Conservation (phyloP, 2,888 invertebrate species). For the Dorcus parallelipipedus region DNA sequence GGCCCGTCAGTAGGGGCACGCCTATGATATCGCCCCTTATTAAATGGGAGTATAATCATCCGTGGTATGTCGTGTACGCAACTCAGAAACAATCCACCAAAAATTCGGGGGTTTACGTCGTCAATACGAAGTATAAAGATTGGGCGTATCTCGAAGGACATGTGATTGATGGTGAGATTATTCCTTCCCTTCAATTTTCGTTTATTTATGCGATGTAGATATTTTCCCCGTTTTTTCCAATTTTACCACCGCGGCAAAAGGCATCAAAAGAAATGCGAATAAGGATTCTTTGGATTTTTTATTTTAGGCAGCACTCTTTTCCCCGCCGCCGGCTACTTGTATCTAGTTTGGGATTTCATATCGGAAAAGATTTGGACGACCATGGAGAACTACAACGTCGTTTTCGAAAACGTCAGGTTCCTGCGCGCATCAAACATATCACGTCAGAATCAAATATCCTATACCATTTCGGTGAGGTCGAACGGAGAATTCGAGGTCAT, state of each 20-base stretch:
- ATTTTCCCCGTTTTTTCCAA: too few relatives aligned
- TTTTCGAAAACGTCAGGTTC: conserved; percentile 56
- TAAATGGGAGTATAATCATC: conserved; percentile 81
- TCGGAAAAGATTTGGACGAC: conserved; percentile 45
- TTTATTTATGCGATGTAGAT: too few relatives aligned
- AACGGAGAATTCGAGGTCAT: conserved; percentile 49
- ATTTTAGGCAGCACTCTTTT: conserved; percentile 58
- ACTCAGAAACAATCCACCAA: neutral
- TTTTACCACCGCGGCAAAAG: too few relatives aligned
- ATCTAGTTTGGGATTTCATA: conserved; percentile 55
- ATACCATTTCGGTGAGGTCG: conserved; percentile 24
- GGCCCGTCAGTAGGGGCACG: conserved; percentile 84
- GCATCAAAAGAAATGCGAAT: too few relatives aligned
- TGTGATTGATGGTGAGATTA: conserved; percentile 63
- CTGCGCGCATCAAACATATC: conserved; percentile 44
- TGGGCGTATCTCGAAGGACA: conserved; percentile 75
- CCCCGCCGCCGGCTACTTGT: conserved; percentile 62
- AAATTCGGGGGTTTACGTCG: conserved; percentile 46
- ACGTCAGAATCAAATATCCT: conserved; percentile 20
- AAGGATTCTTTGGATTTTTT: neutral
- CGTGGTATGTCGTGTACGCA: conserved; percentile 66
- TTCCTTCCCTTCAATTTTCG: too few relatives aligned
- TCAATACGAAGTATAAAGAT: conserved; percentile 63
- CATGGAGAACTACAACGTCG: conserved; percentile 50
- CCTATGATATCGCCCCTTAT: conserved; percentile 79